Percentiles rank a stretch among this genome's conserved stretches.
phyloP scores from a whole-genome alignment of 2,113 vertebrate genomes.

The Bubo blakistoni region DNA sequence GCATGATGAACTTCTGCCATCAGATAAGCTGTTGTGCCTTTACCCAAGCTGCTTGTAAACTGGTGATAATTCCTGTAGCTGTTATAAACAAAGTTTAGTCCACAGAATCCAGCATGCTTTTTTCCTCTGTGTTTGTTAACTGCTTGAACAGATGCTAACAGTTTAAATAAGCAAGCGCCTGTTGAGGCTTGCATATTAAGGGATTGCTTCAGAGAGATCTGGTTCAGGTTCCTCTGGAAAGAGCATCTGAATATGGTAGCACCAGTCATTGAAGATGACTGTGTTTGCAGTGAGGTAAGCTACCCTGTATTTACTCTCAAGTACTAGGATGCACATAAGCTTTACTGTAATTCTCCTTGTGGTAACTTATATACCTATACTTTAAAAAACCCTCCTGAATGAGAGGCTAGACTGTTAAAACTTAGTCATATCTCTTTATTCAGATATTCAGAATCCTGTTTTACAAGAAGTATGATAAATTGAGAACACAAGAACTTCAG shows the following conservation, averaged over 20 bases:
- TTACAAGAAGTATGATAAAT: not conserved
- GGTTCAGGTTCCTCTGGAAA: not conserved
- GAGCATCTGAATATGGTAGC: not conserved
- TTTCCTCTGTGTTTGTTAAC: not conserved
- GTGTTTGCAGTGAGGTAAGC: not conserved
- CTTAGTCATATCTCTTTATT: not conserved
- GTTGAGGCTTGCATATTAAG: not conserved
- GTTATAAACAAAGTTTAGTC: not conserved
- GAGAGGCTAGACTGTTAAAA: not conserved
- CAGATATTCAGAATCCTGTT: not conserved
- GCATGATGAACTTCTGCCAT: not conserved
- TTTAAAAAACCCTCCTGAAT: not conserved
- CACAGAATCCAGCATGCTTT: not conserved
- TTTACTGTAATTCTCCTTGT: not conserved
- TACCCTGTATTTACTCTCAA: not conserved
- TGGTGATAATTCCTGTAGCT: not conserved
- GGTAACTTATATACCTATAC: not conserved
- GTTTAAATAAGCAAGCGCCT: not conserved
- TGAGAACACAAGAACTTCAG: accelerated
- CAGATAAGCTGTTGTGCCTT: not conserved
- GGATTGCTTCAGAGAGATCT: not conserved
- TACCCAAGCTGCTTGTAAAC: not conserved
- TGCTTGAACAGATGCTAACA: not conserved
- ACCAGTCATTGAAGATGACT: not conserved
- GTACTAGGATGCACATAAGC: not conserved